Evolutionary conservation across 2,888 invertebrate species (phyloP), one percentile per base, ranked within the genome.

Genomic region (Meta bourneti): DNA sequence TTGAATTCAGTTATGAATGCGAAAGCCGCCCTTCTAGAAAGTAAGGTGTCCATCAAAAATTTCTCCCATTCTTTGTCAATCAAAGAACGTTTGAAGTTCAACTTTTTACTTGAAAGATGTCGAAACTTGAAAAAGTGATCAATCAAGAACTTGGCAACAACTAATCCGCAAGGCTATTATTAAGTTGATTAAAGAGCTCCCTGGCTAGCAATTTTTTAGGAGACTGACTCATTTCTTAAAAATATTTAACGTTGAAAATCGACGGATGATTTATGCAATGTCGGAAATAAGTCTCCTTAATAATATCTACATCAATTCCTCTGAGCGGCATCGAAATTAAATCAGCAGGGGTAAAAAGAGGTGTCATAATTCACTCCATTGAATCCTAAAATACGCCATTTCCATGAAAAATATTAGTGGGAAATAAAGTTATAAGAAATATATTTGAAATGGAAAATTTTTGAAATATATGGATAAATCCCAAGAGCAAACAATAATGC

Each of bases 141-240:
- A 54, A 75, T 84, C 84, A 84, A 54, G 54, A 13, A 72, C 54
- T 74, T 84, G 84, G 34, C 82, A 82, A 70, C 54, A 19, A 84
- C 84, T 75, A 75, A 82, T 82, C 82, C 61, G 49, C 11, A 72
- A 51, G 6, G 19, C 19, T 71, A 49, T 81, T 81, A 49, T 70
- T 72, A 72, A 72, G 49, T 52, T 48, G 48, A n/a, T 54, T 84
- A 72, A 16, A 20, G 72, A 72, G 48, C 70, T 19, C 71, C 11
- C 1, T 13, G 52, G 13, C n/a, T 48, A 6, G 69, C 16, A 69
- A 9, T 70, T 52, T 78, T 61, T 61, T 61, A 13, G 49, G 80
- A 61, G 19, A 75, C 61, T 61, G 54, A 61, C 61, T 49, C 7
- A 13, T 19, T 78, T n/a, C 54, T 52, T 69, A 19, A 13, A 48